These are phyloP conservation scores for Cryptoblepharus egeriae DNA, from an alignment of 2,797 vertebrate species.

Conservation along the genomic window DNA sequence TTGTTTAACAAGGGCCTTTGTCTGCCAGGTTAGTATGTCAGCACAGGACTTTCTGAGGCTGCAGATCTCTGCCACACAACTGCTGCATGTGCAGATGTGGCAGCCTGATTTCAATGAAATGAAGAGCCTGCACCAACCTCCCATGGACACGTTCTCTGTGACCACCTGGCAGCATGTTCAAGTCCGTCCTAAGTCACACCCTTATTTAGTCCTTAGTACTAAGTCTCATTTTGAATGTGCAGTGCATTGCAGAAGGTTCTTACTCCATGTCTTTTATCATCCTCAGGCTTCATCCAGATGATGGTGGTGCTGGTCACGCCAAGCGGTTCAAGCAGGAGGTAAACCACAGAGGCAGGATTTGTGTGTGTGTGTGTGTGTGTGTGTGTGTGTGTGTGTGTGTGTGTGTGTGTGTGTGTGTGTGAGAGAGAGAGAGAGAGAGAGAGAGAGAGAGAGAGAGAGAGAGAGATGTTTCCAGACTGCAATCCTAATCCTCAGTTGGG, in stretches of 20 bases:
- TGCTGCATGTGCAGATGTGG: too few species aligned
- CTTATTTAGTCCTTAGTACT: background rate
- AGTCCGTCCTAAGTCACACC: background rate
- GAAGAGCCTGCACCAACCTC: background rate
- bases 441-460: too few species aligned
- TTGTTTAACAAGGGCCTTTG: background rate
- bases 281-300: slow-evolving; percentile 83
- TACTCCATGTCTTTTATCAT: slow-evolving; percentile 11
- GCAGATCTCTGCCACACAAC: background rate
- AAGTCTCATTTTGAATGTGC: background rate
- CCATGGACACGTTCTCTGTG: background rate
- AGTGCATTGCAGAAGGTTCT: background rate
- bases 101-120: background rate
- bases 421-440: too few species aligned
- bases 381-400: background rate
- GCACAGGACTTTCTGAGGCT: background rate
- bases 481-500: too few species aligned
- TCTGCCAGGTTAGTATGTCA: background rate
- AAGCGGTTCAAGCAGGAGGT: slow-evolving; percentile 94
- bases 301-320: slow-evolving; percentile 74
- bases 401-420: background rate
- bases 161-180: background rate
- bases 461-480: too few species aligned
- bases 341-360: slow-evolving; percentile 36
- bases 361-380: background rate